A percentile compares a stretch with the other conserved stretches of the same genome.
phyloP scores from a whole-genome alignment of 2,797 vertebrate genomes.

The Pseudocheirus occidentalis region DNA sequence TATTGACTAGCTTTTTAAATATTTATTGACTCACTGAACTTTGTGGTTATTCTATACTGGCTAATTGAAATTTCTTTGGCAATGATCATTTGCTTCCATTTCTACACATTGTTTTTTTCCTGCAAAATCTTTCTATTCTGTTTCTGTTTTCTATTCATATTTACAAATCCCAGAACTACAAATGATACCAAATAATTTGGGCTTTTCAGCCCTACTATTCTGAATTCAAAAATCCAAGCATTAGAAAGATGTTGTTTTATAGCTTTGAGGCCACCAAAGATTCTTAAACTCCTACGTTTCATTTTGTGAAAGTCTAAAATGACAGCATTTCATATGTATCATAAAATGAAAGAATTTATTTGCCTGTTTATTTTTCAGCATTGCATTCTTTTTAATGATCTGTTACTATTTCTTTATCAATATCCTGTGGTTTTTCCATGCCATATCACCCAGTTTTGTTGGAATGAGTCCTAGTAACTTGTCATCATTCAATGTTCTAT shows the following conservation, averaged over 20 bases:
- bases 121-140: conserved; percentile 1
- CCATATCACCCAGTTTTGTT: conserved; percentile 38
- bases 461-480: neutral
- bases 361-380: conserved; percentile 25
- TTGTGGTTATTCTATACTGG: neutral
- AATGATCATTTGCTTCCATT: conserved; percentile 54
- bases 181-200: neutral
- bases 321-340: conserved; percentile 41
- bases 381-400: conserved; percentile 51
- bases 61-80: conserved; percentile 34
- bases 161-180: conserved; percentile 46
- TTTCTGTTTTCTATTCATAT: conserved; percentile 30
- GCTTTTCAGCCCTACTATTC: conserved; percentile 50
- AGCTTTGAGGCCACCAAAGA: neutral
- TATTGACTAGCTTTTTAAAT: neutral
- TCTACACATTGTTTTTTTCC: conserved; percentile 11
- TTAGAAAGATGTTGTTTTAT: conserved; percentile 12
- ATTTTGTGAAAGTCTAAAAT: conserved; percentile 19
- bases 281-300: neutral
- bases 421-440: neutral
- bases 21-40: neutral
- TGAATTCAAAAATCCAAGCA: conserved; percentile 57
- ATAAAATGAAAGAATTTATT: conserved; percentile 54
- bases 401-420: conserved; percentile 37
- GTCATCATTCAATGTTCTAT: neutral